Evolutionary conservation across 2,888 invertebrate genomes (phyloP), one percentile per base, ranked within the genome.

Genomic region (Cataglyphis altisquamis): DNA sequence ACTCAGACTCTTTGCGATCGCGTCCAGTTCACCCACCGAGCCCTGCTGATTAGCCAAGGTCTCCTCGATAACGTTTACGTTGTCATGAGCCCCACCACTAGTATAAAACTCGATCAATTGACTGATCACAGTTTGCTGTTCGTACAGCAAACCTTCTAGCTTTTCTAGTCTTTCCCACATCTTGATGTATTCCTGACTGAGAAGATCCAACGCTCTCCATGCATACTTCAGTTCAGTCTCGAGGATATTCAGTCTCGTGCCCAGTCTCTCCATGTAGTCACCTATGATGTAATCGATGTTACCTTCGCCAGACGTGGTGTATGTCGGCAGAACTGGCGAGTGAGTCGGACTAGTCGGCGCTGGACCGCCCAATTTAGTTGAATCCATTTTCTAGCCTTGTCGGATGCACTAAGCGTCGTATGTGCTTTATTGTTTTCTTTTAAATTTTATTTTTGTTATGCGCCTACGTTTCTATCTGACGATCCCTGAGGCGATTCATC

Each of bases 91-190:
- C 86, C 96, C 96, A 88, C 96, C 96, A 15, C 95, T 94, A 1
- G 97, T 96, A 94, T 97, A 97, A 95, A 97, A 97, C 93, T 97
- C 97, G 93, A 98, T 96, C 92, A 98, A 95, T 93, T 98, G 98
- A 74, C 97, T 97, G 91, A 98, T 98, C 63, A 98, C 98, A 90
- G 97, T 97, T 94, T 98, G 98, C 94, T 98, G 98, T 93, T 98
- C 98, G 94, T 97, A 97, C 3, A 98, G 96, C 85, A 98, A 96
- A 32, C 97, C 96, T 94, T 98, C 98, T 41, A 98, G 95, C 94
- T 98, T 98, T 93, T 98, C 98, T 84, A 98, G 95, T 64, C 98
- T 96, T 92, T 98, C 98, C 98, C 98, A 98, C 97, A 98, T 98
- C 94, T 98, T 97, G 75, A 98, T 97, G 93, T 98, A 98, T 94